Base-by-base conservation (phyloP, 2,113 vertebrate species). In the Prunella fulvescens region DNA sequence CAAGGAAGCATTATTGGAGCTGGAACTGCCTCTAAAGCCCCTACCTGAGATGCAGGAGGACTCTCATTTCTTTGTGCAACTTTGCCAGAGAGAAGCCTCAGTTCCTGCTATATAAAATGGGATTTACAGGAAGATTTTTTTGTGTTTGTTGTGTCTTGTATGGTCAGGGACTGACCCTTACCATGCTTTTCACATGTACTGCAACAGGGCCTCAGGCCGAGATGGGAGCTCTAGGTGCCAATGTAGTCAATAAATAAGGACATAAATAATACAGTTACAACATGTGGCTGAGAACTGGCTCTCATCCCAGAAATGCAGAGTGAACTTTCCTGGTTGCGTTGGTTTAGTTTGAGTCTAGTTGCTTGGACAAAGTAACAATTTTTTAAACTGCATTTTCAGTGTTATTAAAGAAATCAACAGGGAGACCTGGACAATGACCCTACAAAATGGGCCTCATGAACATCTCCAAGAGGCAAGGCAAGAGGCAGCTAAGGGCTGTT, bases 171-270 rank as follows among this genome's bases (percentile, higher is more conserved):
- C 60, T 78, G 0, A 0, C 24, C 61, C 48, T 56, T 60, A 28
- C 24, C 58, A 9, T 17, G 71, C 61, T 74, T 56, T 67, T 88
- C 29, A 25, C 33, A 51, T 44, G 54, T 31, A 29, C 22, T 60
- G 72, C 64, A 86, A 33, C 28, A 37, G 85, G 71, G 60, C 51
- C 82, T 77, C 64, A 78, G 81, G 56, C 93, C 3, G 31, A 73
- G 71, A 90, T 83, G 72, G 60, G 56, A 91, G 48, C 48, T 57
- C 76, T 61, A 86, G 93, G 90, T 97, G 95, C 94, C 93, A 97
- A 84, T 76, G 88, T n/a, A 96, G 93, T 50, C 93, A 96, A 92
- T 95, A 96, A 94, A 95, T 94, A 95, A 84, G 72, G 57, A 94
- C 82, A 93, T 96, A 96, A 96, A 96, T 96, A 97, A 96, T 51